phyloP scores from a whole-genome alignment of 2,888 invertebrate genomes.

The Dynastes grantii region DNA sequence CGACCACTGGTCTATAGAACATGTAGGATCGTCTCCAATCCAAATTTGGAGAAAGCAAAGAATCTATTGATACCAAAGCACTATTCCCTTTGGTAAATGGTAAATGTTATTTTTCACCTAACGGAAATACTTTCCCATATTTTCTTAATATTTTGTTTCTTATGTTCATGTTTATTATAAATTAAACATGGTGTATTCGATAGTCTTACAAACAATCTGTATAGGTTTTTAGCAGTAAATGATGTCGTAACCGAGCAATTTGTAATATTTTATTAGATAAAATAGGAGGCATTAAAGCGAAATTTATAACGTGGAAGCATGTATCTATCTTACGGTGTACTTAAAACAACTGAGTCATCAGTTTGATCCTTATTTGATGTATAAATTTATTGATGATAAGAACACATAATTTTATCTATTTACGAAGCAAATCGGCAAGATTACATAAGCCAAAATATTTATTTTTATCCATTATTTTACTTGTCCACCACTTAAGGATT shows the following conservation, averaged over 20 bases:
- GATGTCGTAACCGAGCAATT: neutral
- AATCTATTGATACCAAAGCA: too few species aligned
- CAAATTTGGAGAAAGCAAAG: too few species aligned
- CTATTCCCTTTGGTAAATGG: too few species aligned
- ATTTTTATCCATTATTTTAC: neutral
- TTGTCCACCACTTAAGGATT: neutral
- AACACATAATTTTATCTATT: neutral
- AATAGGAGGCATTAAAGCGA: neutral
- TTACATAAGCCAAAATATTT: conserved; percentile 37
- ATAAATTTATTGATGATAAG: neutral
- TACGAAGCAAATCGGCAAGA: conserved; percentile 14
- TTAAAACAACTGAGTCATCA: conserved; percentile 6
- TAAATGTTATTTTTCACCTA: too few species aligned
- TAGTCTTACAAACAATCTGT: too few species aligned
- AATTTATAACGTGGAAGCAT: neutral
- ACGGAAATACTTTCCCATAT: too few species aligned
- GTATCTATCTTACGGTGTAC: neutral
- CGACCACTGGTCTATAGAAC: too few species aligned
- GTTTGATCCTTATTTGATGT: conserved; percentile 11
- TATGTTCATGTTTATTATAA: too few species aligned
- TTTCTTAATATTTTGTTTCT: too few species aligned
- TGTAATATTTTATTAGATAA: neutral
- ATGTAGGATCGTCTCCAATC: too few species aligned
- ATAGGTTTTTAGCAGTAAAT: neutral
- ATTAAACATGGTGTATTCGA: too few species aligned